These are phyloP conservation scores for Macrosoma leucophasiata DNA, from an alignment of 2,888 invertebrate genomes.

Conservation along the genomic window DNA sequence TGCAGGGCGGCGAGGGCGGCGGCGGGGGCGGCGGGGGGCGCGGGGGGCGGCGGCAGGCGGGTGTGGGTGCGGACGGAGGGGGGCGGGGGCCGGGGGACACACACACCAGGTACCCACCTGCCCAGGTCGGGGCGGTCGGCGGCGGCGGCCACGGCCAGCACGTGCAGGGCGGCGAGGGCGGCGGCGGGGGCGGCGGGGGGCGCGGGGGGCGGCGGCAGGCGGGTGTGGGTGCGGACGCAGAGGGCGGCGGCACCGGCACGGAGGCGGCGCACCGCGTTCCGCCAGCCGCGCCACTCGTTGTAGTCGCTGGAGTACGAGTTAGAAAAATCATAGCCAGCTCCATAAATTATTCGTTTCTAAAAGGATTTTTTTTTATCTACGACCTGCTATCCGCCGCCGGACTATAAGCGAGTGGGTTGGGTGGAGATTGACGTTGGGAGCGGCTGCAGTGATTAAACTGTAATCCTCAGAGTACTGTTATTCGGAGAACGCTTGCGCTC, in stretches of 20 bases:
- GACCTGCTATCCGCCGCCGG: too few species aligned
- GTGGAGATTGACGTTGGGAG: too few species aligned
- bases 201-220: conserved; percentile 42
- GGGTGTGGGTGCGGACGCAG: conserved; percentile 70
- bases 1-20: conserved; percentile 33
- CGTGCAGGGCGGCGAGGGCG: conserved; percentile 72
- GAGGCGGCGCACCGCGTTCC: conserved; percentile 81
- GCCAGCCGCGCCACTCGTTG: conserved; percentile 83
- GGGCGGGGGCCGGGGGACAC: conserved; percentile 52
- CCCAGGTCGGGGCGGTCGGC: conserved; percentile 76
- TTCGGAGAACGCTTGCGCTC: too few species aligned
- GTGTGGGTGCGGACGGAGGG: conserved; percentile 71
- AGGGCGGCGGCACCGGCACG: conserved; percentile 82
- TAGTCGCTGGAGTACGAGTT: conserved; percentile 90
- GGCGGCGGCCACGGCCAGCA: conserved; percentile 47
- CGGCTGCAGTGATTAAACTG: too few species aligned
- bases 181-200: conserved; percentile 79
- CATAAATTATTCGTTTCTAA: too few species aligned
- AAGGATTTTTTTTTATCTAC: too few species aligned
- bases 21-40: conserved; percentile 58
- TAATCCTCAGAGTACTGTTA: too few species aligned
- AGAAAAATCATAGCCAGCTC: too few species aligned
- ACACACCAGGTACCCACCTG: conserved; percentile 80
- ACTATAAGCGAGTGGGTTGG: too few species aligned
- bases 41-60: conserved; percentile 52